Evolutionary conservation across 2,888 invertebrate genomes (phyloP).

Genomic region (Thecophora atra): DNA sequence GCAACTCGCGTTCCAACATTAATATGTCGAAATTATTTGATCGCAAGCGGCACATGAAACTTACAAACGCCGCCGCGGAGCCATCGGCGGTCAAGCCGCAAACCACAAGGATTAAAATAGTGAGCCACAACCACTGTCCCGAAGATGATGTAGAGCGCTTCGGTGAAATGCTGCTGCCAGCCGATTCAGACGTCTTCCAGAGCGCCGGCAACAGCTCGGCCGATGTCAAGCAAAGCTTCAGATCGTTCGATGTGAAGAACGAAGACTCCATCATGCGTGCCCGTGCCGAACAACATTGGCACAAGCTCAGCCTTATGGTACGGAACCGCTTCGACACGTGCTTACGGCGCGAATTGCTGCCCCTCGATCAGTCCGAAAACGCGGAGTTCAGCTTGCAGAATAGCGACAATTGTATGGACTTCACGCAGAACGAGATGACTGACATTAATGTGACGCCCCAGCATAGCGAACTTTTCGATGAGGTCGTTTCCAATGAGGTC

Average conservation of each 20-base stretch:
- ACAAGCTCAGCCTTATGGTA: slow-evolving; percentile 37
- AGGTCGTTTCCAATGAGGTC: slow-evolving; percentile 31
- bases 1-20: slow-evolving; percentile 49
- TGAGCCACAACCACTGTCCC: background rate
- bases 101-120: background rate
- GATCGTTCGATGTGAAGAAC: background rate
- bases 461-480: background rate
- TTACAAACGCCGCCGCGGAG: background rate
- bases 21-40: slow-evolving; percentile 44
- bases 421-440: slow-evolving; percentile 5
- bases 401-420: slow-evolving; percentile 40
- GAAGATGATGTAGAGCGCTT: background rate
- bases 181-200: background rate
- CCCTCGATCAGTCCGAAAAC: background rate
- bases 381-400: slow-evolving; percentile 35
- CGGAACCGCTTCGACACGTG: slow-evolving; percentile 30
- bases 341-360: background rate
- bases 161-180: background rate
- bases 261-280: slow-evolving; percentile 5
- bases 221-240: background rate
- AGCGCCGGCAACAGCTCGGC: slow-evolving; percentile 20
- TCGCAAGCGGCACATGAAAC: background rate
- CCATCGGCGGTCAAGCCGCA: background rate
- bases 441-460: background rate
- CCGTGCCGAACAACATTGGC: slow-evolving; percentile 40